Evolutionary conservation across 2,113 vertebrate genomes (phyloP).

Genomic region (Hippocampus mohnikei): DNA sequence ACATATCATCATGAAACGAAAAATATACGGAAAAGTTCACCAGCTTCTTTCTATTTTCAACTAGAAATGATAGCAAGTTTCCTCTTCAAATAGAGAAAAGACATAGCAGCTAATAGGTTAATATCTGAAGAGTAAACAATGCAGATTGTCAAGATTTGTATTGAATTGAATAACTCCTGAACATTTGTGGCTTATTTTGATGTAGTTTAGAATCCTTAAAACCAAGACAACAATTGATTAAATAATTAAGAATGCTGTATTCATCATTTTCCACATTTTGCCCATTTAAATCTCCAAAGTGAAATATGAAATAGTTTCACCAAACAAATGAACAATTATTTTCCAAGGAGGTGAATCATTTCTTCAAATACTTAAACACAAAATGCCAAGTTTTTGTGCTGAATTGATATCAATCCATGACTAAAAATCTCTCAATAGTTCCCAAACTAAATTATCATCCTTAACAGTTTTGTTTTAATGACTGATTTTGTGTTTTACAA

Average conservation of each 20-base stretch:
- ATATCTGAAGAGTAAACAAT: neutral
- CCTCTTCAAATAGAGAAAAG: neutral
- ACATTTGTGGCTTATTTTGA: neutral
- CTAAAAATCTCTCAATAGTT: neutral
- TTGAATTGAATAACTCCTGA: neutral
- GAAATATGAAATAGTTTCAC: neutral
- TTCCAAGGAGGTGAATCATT: neutral
- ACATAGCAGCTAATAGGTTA: neutral
- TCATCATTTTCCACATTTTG: neutral
- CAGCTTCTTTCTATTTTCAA: constrained; percentile 14
- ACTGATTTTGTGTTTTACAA: neutral
- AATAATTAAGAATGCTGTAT: neutral
- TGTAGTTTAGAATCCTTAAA: neutral
- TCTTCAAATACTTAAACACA: constrained; percentile 10
- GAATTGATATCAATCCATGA: neutral
- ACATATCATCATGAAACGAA: constrained; percentile 41
- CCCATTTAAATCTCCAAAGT: neutral
- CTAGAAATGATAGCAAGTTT: neutral
- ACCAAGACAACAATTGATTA: neutral
- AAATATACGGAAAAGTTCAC: constrained; percentile 7
- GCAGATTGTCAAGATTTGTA: neutral
- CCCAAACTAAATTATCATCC: neutral
- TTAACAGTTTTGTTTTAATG: neutral
- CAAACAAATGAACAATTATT: neutral
- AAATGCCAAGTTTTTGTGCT: neutral